A percentile compares a stretch with the other conserved stretches of the same genome.
phyloP scores from a whole-genome alignment of 2,113 vertebrate genomes.

The Saguinus imperator region DNA sequence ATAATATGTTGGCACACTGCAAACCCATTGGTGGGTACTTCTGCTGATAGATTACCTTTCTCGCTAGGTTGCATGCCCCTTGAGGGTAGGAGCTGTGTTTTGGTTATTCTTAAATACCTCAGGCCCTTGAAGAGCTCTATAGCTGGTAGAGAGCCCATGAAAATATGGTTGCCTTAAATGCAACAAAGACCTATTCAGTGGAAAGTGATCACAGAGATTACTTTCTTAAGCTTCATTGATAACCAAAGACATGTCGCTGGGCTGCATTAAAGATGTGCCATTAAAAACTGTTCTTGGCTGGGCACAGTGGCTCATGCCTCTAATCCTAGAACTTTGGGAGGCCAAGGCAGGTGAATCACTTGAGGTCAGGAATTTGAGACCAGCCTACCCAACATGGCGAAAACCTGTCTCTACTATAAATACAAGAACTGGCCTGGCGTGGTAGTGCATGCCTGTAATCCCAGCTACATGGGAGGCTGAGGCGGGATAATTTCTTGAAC shows the following conservation, averaged over 20 bases:
- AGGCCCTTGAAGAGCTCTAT: not conserved
- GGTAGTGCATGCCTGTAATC: too few species aligned
- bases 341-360: not conserved
- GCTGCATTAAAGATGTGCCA: not conserved
- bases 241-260: not conserved
- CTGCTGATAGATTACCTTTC: not conserved
- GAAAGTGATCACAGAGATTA: not conserved
- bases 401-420: too few species aligned
- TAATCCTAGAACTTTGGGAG: not conserved
- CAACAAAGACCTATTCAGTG: not conserved
- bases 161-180: not conserved
- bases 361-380: not conserved
- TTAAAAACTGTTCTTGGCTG: not conserved
- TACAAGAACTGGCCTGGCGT: too few species aligned
- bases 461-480: too few species aligned
- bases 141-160: not conserved
- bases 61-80: not conserved
- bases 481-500: too few species aligned
- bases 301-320: not conserved
- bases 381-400: too few species aligned
- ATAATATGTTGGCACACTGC: not conserved
- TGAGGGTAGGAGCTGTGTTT: not conserved
- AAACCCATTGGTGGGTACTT: not conserved
- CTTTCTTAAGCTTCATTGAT: not conserved
- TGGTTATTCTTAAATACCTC: not conserved